Conservation (phyloP, 2,113 vertebrate genomes). For the Cyrtonyx montezumae region DNA sequence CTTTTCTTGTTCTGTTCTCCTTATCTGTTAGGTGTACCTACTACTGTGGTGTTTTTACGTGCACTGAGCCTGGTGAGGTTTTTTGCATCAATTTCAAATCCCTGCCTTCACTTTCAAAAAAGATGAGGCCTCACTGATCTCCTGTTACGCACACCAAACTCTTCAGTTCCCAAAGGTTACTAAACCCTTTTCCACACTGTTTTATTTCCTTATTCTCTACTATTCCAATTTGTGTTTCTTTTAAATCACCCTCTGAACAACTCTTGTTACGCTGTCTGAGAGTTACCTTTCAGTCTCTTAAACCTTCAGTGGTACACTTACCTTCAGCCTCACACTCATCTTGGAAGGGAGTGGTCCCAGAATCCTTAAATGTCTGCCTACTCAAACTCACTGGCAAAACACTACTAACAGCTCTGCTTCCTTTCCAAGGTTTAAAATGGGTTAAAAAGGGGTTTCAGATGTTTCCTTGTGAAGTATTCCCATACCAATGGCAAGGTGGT, state of each 20-base stretch:
- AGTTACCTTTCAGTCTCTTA: neutral
- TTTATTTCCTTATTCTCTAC: neutral
- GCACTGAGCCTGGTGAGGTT: neutral
- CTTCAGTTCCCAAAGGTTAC: neutral
- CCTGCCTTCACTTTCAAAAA: neutral
- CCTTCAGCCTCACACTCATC: neutral
- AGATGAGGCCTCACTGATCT: neutral
- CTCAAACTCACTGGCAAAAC: neutral
- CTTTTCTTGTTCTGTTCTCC: neutral
- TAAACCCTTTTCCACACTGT: neutral
- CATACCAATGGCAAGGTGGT: neutral
- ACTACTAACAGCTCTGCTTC: neutral
- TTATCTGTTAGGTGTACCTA: neutral
- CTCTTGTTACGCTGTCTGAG: neutral
- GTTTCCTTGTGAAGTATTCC: neutral
- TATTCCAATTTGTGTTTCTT: neutral
- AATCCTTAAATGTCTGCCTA: neutral
- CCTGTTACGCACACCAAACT: neutral
- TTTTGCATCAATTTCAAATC: neutral
- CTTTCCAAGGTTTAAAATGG: neutral
- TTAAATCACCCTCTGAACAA: neutral
- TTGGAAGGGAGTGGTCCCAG: neutral
- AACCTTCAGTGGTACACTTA: neutral
- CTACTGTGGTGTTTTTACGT: accelerated
- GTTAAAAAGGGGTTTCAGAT: neutral